These are phyloP conservation scores for Aethina tumida DNA, from an alignment of 1,140 invertebrate species.

Conservation along the genomic window DNA sequence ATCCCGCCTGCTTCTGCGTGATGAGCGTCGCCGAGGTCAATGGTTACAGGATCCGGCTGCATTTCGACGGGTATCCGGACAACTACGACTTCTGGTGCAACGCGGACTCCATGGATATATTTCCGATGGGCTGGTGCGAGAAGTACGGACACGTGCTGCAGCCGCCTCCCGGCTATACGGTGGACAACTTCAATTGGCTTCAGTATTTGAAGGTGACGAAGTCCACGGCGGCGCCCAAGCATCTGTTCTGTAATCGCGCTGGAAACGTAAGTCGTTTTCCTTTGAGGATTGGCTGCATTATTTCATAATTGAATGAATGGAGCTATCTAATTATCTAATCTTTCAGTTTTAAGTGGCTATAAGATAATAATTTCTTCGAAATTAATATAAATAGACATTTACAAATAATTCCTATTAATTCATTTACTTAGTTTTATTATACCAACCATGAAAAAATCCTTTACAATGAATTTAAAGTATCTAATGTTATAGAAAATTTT, in stretches of 20 bases:
- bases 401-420: no score
- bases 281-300: no score
- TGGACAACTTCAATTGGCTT: slow-evolving; percentile 69
- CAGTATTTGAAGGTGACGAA: slow-evolving; percentile 70
- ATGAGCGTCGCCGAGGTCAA: slow-evolving; percentile 75
- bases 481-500: not conserved
- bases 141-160: slow-evolving; percentile 63
- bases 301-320: no score
- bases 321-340: no score
- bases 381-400: no score
- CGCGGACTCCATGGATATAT: slow-evolving; percentile 82
- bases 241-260: slow-evolving; percentile 57
- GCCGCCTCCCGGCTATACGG: slow-evolving; percentile 60
- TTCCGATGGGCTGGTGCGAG: slow-evolving; percentile 89
- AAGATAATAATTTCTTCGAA: no score
- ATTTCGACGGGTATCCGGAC: slow-evolving; percentile 87
- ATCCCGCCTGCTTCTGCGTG: slow-evolving; percentile 82
- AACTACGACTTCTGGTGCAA: slow-evolving; percentile 93
- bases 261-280: slow-evolving; percentile 40
- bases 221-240: slow-evolving; percentile 65
- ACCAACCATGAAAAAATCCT: no score
- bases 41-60: slow-evolving; percentile 73
- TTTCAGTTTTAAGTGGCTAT: no score
- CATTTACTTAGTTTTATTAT: no score
- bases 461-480: not conserved